phyloP scores from a whole-genome alignment of 2,888 invertebrate species.

The Halictus quadricinctus region DNA sequence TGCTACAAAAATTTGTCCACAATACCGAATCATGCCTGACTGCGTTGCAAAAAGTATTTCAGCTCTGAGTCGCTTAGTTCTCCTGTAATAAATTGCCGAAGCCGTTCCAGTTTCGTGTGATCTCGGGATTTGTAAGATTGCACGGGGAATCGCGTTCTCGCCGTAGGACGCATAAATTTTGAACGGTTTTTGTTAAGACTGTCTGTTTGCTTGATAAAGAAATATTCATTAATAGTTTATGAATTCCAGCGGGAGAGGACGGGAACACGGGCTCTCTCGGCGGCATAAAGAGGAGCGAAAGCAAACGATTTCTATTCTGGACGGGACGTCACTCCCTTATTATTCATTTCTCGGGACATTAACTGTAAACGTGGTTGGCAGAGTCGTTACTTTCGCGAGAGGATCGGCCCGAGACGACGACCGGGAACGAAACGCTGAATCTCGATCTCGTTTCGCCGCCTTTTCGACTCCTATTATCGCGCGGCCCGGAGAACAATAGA shows the following conservation, averaged over 20 bases:
- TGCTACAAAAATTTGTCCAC: background rate
- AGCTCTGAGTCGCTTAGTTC: background rate
- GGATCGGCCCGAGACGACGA: constrained; percentile 81
- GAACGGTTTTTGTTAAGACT: background rate
- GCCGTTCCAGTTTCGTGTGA: background rate
- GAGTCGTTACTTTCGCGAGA: constrained; percentile 85
- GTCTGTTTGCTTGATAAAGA: background rate
- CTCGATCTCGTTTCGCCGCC: constrained; percentile 83
- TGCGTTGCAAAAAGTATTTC: background rate
- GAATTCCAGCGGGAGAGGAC: background rate
- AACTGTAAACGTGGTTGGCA: constrained; percentile 85
- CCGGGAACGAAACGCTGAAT: constrained; percentile 84
- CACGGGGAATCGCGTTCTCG: background rate
- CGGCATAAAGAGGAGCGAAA: background rate
- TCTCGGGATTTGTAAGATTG: background rate
- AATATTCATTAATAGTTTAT: background rate
- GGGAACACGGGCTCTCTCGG: background rate
- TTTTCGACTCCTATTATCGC: constrained; percentile 57
- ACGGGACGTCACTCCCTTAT: constrained; percentile 37
- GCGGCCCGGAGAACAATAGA: constrained; percentile 35
- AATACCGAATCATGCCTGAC: background rate
- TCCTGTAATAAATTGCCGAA: background rate
- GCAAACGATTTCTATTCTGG: constrained; percentile 30
- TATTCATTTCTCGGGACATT: constrained; percentile 82
- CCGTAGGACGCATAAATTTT: background rate